These are phyloP conservation scores for Syrrhaptes paradoxus DNA, from an alignment of 2,113 vertebrate species.

Conservation along the genomic window DNA sequence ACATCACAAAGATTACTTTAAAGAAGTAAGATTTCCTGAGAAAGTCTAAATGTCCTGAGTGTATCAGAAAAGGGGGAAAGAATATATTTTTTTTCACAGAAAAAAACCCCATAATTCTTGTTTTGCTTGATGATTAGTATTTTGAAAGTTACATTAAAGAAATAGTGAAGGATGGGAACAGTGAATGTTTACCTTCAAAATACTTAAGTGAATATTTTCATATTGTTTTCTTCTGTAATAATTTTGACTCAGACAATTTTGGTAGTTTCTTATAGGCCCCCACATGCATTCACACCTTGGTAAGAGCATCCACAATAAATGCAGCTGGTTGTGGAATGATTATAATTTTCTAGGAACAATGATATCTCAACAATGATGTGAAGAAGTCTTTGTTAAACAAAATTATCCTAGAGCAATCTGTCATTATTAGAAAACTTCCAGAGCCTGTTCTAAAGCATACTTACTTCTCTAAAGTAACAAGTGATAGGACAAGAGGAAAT, in stretches of 20 bases:
- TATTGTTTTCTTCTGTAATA: background rate
- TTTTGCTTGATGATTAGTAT: background rate
- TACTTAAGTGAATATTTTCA: background rate
- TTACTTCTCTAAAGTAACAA: too few relatives aligned
- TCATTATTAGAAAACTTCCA: background rate
- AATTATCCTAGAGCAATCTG: background rate
- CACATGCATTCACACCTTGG: background rate
- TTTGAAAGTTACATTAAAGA: background rate
- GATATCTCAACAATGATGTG: background rate
- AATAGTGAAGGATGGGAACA: background rate
- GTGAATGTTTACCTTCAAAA: background rate
- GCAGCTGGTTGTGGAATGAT: background rate
- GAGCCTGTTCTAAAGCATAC: background rate
- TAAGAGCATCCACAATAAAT: background rate
- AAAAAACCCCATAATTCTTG: background rate
- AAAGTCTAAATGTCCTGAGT: background rate
- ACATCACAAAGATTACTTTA: background rate
- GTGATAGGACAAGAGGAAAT: too few relatives aligned
- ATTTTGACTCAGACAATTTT: background rate
- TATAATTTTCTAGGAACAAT: background rate
- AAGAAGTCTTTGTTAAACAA: background rate
- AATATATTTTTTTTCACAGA: background rate
- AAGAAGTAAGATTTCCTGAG: background rate
- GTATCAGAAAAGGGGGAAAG: background rate
- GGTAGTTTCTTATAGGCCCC: background rate